phyloP scores from a whole-genome alignment of 2,888 invertebrate genomes.

The Toxonevra muliebris region DNA sequence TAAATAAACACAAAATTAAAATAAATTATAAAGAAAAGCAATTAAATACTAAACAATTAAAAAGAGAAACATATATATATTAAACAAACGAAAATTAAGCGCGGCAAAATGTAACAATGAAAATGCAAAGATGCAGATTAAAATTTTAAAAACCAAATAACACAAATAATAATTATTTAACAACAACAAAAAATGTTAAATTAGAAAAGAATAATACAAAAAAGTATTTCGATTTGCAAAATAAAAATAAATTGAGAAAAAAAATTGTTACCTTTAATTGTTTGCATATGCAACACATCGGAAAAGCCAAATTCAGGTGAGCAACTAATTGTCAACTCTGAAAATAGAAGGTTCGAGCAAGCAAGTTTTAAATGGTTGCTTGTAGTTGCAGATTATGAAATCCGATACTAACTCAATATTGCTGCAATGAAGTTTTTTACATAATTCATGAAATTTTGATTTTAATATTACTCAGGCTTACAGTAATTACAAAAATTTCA shows the following conservation, averaged over 20 bases:
- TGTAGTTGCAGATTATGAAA: no score
- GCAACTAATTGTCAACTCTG: no score
- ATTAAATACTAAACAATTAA: constrained; percentile 1
- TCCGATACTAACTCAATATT: no score
- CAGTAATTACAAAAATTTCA: no score
- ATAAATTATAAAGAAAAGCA: constrained; percentile 23
- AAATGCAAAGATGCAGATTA: neutral
- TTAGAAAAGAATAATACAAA: constrained; percentile 29
- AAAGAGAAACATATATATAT: constrained; percentile 31
- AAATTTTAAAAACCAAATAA: constrained; percentile 13
- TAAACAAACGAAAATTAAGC: constrained; percentile 1
- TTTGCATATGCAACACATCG: no score
- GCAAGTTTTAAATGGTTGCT: no score
- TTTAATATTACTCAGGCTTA: no score
- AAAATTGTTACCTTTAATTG: no score
- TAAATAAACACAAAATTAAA: constrained; percentile 31
- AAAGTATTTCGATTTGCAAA: constrained; percentile 22
- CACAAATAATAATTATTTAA: constrained; percentile 23
- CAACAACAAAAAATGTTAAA: constrained; percentile 24
- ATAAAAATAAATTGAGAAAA: constrained; percentile 42
- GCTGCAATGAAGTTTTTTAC: no score
- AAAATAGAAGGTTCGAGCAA: no score
- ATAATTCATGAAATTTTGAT: no score
- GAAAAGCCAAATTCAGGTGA: no score
- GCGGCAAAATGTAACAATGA: neutral